phyloP scores from a whole-genome alignment of 2,797 vertebrate genomes.

The Rhynchotus rufescens region DNA sequence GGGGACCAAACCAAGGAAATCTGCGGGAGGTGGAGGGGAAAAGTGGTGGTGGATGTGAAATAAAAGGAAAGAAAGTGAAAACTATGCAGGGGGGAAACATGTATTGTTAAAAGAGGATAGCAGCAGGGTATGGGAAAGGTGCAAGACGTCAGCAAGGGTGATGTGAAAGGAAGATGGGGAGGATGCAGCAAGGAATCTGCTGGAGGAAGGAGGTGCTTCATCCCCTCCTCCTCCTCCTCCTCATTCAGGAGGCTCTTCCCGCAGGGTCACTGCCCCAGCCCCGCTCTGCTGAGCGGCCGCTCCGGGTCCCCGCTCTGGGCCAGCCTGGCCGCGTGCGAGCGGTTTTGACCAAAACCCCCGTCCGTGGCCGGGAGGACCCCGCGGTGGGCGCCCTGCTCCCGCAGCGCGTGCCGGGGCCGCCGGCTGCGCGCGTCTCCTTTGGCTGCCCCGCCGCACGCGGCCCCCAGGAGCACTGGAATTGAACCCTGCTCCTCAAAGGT shows the following conservation, averaged over 20 bases:
- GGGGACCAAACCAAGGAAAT: fast-evolving
- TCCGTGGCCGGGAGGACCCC: neutral
- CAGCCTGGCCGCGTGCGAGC: slow-evolving; percentile 24
- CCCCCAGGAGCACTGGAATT: slow-evolving; percentile 35
- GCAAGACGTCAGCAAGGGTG: neutral
- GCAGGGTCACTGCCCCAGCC: neutral
- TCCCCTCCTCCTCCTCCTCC: neutral
- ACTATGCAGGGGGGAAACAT: neutral
- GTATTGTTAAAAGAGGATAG: fast-evolving
- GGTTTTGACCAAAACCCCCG: slow-evolving; percentile 72
- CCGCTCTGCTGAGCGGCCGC: neutral
- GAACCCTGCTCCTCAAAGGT: slow-evolving; percentile 34
- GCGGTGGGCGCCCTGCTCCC: neutral
- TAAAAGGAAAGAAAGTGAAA: neutral
- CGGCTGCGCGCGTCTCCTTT: slow-evolving; percentile 40
- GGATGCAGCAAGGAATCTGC: neutral
- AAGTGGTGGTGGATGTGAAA: neutral
- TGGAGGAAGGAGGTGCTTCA: neutral
- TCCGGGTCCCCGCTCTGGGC: neutral
- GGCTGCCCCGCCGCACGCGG: slow-evolving; percentile 43
- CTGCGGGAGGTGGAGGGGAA: neutral
- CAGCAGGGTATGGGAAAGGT: neutral
- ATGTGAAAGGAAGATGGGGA: fast-evolving
- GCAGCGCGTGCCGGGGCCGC: slow-evolving; percentile 38
- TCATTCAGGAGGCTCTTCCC: neutral